phyloP scores from a whole-genome alignment of 1,140 invertebrate genomes.

The Eurosta solidaginis region DNA sequence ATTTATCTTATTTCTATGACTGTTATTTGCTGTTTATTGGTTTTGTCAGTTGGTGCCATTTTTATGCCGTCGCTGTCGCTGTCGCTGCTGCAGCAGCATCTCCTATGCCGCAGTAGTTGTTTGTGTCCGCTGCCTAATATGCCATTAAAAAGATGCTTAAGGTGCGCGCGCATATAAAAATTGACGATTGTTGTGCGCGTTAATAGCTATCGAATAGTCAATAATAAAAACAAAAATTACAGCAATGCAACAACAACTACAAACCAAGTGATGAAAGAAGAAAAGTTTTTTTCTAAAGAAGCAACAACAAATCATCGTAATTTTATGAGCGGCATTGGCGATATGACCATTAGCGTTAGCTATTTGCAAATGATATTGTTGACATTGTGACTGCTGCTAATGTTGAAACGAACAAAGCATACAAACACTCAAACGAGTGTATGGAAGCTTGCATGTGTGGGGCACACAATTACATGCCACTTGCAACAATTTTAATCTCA shows the following conservation, averaged over 20 bases:
- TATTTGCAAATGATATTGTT: conserved; percentile 2
- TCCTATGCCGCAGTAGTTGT: too few species aligned
- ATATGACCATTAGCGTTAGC: conserved; percentile 21
- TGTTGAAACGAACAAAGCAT: not conserved
- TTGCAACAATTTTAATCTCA: conserved; percentile 26
- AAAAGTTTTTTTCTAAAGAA: not conserved
- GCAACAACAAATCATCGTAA: not conserved
- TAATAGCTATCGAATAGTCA: not conserved
- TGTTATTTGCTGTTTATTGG: conserved; percentile 16
- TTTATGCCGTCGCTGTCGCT: not conserved
- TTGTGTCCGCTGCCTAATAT: conserved; percentile 2
- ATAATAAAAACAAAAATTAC: not conserved
- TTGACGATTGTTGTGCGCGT: not conserved
- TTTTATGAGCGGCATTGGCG: not conserved
- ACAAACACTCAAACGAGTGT: not conserved
- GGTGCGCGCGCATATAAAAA: conserved; percentile 9
- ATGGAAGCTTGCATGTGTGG: not conserved
- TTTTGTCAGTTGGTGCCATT: conserved; percentile 5
- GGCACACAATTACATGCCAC: conserved; percentile 1
- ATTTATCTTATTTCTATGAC: not conserved
- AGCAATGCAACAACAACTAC: not conserved
- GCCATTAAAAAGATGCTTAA: conserved; percentile 8
- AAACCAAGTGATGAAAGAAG: not conserved
- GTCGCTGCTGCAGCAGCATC: not conserved
- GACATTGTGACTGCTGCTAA: not conserved